Evolutionary conservation across 2,797 vertebrate genomes (phyloP).

Genomic region (Lacerta viridis): DNA sequence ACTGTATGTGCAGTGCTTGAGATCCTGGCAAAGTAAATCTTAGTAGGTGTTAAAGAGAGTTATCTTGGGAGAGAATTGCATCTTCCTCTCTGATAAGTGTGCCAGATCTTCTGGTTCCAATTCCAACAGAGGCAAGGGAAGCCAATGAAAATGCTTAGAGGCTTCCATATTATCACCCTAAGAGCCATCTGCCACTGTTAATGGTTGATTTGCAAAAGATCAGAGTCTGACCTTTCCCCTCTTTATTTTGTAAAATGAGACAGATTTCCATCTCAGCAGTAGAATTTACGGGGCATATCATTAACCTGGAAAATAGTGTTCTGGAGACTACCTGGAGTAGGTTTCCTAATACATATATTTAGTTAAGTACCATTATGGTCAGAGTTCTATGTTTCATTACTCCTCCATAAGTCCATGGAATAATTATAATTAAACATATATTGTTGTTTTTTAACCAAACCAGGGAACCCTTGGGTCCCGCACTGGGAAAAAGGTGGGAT

Average conservation of each 20-base stretch:
- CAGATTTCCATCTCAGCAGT: background rate
- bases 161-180: slow-evolving; percentile 2
- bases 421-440: background rate
- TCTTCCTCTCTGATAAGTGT: slow-evolving; percentile 9
- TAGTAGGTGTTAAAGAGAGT: background rate
- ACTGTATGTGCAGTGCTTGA: background rate
- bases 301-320: background rate
- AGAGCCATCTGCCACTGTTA: slow-evolving; percentile 19
- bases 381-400: background rate
- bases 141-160: slow-evolving; percentile 16
- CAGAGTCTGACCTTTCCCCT: slow-evolving; percentile 20
- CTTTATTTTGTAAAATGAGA: background rate
- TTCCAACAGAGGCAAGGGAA: slow-evolving; percentile 32
- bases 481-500: too few relatives aligned
- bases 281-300: background rate
- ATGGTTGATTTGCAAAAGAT: slow-evolving; percentile 18
- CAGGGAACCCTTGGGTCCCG: background rate
- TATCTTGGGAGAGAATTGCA: background rate
- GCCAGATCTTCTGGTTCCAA: slow-evolving; percentile 12
- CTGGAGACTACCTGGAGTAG: background rate
- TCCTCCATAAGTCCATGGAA: background rate
- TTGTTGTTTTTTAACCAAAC: background rate
- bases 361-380: background rate
- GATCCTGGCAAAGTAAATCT: background rate
- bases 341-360: background rate